These are phyloP conservation scores for Peromyscus maniculatus DNA, from an alignment of 2,113 vertebrate genomes.

Conservation along the genomic window DNA sequence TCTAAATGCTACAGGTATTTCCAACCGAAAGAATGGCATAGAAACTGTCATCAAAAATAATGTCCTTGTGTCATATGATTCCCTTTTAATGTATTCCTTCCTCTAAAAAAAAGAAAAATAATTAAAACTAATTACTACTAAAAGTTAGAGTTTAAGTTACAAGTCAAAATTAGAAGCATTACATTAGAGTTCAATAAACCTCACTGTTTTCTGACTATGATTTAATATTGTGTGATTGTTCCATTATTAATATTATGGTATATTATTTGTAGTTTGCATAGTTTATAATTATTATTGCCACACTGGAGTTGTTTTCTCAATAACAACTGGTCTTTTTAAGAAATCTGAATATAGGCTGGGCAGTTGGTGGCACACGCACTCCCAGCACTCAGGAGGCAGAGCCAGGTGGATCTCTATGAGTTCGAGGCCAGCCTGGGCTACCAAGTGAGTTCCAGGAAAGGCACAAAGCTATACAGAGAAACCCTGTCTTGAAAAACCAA, in stretches of 20 bases:
- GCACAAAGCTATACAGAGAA: too few species aligned
- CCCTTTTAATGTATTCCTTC: not conserved
- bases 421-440: too few species aligned
- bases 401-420: too few species aligned
- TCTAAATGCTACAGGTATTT: not conserved
- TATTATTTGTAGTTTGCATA: not conserved
- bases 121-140: conserved; percentile 9
- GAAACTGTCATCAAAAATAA: not conserved
- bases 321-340: not conserved
- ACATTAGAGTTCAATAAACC: not conserved
- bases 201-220: conserved; percentile 32
- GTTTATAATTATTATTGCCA: not conserved
- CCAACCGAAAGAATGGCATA: not conserved
- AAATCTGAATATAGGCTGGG: not conserved
- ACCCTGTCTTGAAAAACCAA: too few species aligned
- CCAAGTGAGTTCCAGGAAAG: too few species aligned
- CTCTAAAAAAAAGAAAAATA: not conserved
- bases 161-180: conserved; percentile 37
- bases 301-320: not conserved
- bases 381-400: too few species aligned
- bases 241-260: not conserved
- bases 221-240: not conserved
- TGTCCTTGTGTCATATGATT: not conserved
- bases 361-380: too few species aligned
- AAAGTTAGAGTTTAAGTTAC: conserved; percentile 1